These are phyloP conservation scores for Gnathonemus echidnorhynchus DNA, from an alignment of 2,113 vertebrate genomes.

Conservation along the genomic window DNA sequence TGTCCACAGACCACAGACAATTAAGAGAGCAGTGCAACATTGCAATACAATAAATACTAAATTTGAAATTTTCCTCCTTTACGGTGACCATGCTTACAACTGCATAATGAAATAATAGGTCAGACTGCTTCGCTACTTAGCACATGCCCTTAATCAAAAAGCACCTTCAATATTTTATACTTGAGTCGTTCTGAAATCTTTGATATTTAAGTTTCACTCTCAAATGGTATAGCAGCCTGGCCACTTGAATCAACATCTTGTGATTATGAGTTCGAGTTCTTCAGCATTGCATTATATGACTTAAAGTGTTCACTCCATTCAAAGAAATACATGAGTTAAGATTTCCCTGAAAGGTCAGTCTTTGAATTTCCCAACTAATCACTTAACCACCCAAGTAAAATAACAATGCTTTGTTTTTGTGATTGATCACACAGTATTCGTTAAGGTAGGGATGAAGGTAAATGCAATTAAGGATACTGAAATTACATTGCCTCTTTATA, in stretches of 20 bases:
- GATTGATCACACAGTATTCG: not conserved
- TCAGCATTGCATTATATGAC: not conserved
- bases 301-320: not conserved
- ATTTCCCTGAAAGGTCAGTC: not conserved
- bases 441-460: not conserved
- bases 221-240: not conserved
- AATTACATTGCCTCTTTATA: not conserved
- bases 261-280: not conserved
- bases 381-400: not conserved
- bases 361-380: not conserved
- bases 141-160: not conserved
- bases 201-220: not conserved
- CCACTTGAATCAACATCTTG: not conserved
- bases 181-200: not conserved
- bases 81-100: not conserved
- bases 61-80: not conserved
- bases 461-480: not conserved
- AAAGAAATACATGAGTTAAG: not conserved
- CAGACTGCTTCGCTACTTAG: not conserved
- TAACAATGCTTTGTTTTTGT: not conserved
- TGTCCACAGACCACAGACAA: not conserved
- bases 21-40: not conserved
- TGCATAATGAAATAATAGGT: not conserved
- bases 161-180: not conserved
- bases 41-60: not conserved